phyloP scores from a whole-genome alignment of 2,888 invertebrate genomes.

The Volucella inflata region DNA sequence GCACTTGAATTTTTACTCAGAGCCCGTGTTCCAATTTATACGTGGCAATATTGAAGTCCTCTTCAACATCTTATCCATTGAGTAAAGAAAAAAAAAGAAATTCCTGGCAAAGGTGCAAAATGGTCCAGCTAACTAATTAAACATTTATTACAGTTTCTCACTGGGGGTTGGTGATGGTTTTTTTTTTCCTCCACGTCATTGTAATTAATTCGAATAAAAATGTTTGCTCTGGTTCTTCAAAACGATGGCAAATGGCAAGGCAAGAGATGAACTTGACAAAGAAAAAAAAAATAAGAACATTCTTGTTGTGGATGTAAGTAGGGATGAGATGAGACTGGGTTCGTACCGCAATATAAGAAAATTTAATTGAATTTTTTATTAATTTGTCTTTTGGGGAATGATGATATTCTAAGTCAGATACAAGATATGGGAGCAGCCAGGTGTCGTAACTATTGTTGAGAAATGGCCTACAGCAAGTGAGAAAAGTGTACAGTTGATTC shows the following conservation, averaged over 20 bases:
- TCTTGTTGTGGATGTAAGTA: slow-evolving; percentile 6
- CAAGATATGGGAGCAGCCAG: not conserved
- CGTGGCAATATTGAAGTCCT: slow-evolving; percentile 41
- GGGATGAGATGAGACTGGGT: not conserved
- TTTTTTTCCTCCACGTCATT: slow-evolving; percentile 19
- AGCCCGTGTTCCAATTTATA: not conserved
- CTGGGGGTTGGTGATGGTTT: slow-evolving; percentile 6
- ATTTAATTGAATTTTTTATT: slow-evolving; percentile 71
- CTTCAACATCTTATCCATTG: slow-evolving; percentile 39
- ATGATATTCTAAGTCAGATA: slow-evolving; percentile 16
- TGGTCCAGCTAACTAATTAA: slow-evolving; percentile 69
- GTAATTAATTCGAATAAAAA: slow-evolving; percentile 69
- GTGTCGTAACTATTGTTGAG: slow-evolving; percentile 2
- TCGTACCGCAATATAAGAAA: slow-evolving; percentile 51
- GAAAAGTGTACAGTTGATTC: not conserved
- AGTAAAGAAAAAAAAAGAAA: slow-evolving; percentile 32
- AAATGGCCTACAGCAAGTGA: not conserved
- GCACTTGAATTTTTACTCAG: slow-evolving; percentile 5
- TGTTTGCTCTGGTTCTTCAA: slow-evolving; percentile 43
- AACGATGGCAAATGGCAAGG: slow-evolving; percentile 25
- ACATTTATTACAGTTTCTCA: slow-evolving; percentile 64
- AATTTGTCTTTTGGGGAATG: slow-evolving; percentile 45
- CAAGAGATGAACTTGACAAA: slow-evolving; percentile 5
- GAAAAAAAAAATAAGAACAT: slow-evolving; percentile 26
- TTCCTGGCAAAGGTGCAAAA: slow-evolving; percentile 59